These are phyloP conservation scores for Cichladusa arquata DNA, from an alignment of 2,113 vertebrate genomes.

Conservation along the genomic window DNA sequence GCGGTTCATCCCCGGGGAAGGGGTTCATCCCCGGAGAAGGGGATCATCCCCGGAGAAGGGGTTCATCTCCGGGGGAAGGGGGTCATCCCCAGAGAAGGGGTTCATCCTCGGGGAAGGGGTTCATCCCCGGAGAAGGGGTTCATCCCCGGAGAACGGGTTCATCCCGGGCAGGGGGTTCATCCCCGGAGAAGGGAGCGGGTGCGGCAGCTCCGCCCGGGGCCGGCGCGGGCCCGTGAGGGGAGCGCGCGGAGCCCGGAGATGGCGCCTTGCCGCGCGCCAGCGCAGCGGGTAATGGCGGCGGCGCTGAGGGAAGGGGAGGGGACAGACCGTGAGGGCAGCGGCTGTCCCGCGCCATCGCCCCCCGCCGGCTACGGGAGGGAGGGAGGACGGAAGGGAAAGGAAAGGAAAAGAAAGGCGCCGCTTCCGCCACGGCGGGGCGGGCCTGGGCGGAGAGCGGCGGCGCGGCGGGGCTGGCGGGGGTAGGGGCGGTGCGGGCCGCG, in stretches of 20 bases:
- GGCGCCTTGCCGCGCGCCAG: background rate
- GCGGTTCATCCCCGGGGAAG: too few species aligned
- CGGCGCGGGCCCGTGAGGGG: background rate
- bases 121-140: too few species aligned
- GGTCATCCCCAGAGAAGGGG: too few species aligned
- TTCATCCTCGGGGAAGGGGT: too few species aligned
- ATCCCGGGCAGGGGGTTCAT: too few species aligned
- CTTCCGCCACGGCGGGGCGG: constrained; percentile 3
- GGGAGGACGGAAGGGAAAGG: background rate
- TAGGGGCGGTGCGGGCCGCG: background rate
- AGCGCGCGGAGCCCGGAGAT: rapidly evolving
- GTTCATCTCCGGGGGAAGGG: too few species aligned
- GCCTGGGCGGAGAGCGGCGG: background rate
- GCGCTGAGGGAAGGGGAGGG: background rate
- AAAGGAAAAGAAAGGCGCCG: background rate
- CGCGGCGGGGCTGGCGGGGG: background rate
- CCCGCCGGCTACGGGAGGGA: background rate
- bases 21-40: too few species aligned
- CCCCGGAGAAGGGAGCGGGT: too few species aligned
- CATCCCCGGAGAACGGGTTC: too few species aligned
- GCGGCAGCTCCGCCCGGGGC: too few species aligned
- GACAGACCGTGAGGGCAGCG: background rate
- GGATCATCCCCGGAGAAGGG: too few species aligned
- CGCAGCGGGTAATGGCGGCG: background rate
- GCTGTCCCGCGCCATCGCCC: background rate